Evolutionary conservation across 2,888 invertebrate genomes (phyloP), one percentile per base, ranked within the genome.

Genomic region (Agrilus cyanescens): DNA sequence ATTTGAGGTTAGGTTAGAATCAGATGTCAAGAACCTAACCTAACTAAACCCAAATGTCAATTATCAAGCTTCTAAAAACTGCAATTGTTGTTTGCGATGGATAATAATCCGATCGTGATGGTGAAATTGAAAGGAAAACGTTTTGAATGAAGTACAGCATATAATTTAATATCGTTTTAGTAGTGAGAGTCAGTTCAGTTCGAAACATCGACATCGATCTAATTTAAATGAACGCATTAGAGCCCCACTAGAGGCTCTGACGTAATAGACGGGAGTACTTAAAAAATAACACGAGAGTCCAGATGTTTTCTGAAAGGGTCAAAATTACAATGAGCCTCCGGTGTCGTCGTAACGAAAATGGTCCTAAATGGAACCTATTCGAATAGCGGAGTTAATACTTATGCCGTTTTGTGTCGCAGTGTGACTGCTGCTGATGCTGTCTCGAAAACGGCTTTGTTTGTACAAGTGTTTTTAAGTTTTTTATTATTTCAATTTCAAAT

Each of bases 281-380:
- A 39, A 39, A 46, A 44, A 49, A 44, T 42, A 46, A 43, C 44
- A 42, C 20, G 32, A 47, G 45, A 50, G 50, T 49, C 50, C 50
- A 50, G 50, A 50, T 50, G 50, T 50, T 50, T 50, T 49, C 49
- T 46, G 49, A 50, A 50, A 50, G 50, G 50, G 50, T 50, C 50
- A 50, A 44, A 50, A 49, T 46, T 44, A 44, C 47, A 38, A 46
- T 46, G 25, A 40, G 30, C 16, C 13, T 10, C 15, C 38, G 32
- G 31, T 25, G 25, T 25, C 25, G 25, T 25, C 25, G 25, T 25
- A 10, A 25, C 25, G 25, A 32, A 44, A 40, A 36, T 35, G 31
- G 34, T 33, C 31, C 15, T 16, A 35, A 18, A 35, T 35, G 15
- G 12, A 12, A 18, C 35, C 35, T 35, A 16, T 16, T 35, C 35